Conservation (phyloP, 35 echinoderm and acorn worm genomes). For the Heliocidaris tuberculata region DNA sequence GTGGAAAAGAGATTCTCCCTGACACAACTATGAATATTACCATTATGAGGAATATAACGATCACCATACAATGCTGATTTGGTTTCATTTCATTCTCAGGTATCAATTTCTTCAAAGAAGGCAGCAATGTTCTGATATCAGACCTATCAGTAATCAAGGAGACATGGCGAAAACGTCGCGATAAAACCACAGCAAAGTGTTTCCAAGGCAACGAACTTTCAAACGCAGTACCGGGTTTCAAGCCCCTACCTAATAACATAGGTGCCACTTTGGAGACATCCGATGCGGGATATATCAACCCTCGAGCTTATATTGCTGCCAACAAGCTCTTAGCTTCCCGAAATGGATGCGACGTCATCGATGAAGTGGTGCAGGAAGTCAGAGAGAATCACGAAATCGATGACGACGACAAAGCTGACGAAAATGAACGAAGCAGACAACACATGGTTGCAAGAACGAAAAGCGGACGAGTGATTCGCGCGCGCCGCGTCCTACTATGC, state of each 20-base stretch:
- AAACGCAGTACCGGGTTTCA: neutral
- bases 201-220: neutral
- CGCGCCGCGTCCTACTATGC: neutral
- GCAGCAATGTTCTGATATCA: neutral
- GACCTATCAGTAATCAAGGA: neutral
- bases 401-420: too few relatives aligned
- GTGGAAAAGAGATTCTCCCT: too few relatives aligned
- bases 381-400: neutral
- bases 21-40: too few relatives aligned
- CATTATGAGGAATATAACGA: too few relatives aligned
- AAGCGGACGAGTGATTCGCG: neutral
- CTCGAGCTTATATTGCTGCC: neutral
- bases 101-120: neutral
- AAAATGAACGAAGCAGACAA: neutral
- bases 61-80: neutral
- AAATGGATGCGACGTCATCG: slow-evolving; percentile 30
- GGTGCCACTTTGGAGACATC: neutral
- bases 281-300: slow-evolving; percentile 11
- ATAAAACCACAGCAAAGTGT: neutral
- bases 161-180: neutral
- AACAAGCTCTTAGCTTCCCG: neutral
- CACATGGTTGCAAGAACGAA: neutral
- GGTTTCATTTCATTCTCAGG: neutral
- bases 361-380: slow-evolving; percentile 8
- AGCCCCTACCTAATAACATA: neutral